These are phyloP conservation scores for Zeugodacus cucurbitae DNA, from an alignment of 1,140 invertebrate genomes.

Conservation along the genomic window DNA sequence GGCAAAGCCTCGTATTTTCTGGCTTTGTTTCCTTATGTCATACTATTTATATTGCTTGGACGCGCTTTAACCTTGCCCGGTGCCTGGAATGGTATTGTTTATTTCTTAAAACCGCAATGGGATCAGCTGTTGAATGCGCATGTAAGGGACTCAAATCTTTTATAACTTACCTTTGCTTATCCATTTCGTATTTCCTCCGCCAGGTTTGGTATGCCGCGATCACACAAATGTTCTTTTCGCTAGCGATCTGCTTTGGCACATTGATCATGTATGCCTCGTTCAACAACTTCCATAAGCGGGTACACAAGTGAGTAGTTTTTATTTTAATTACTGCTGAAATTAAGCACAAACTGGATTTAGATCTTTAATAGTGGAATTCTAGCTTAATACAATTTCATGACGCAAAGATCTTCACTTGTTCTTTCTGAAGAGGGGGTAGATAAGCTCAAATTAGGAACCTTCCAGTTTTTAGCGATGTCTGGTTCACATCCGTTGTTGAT, in stretches of 20 bases:
- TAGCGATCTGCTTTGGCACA: conserved; percentile 83
- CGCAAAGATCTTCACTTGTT: no score
- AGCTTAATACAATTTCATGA: no score
- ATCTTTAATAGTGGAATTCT: no score
- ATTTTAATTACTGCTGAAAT: not conserved
- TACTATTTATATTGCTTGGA: conserved; percentile 75
- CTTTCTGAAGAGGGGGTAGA: no score
- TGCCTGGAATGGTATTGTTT: conserved; percentile 79
- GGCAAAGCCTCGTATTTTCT: conserved; percentile 78
- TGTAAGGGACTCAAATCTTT: conserved; percentile 33
- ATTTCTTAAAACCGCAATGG: conserved; percentile 80
- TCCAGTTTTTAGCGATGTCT: no score
- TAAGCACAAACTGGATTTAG: no score
- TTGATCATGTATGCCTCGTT: conserved; percentile 86
- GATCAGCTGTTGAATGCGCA: conserved; percentile 73
- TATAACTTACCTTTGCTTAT: not conserved
- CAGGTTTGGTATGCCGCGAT: conserved; percentile 87
- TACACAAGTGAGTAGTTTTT: conserved; percentile 75
- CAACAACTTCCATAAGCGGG: conserved; percentile 82
- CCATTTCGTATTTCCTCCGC: conserved; percentile 47
- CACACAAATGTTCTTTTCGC: conserved; percentile 86
- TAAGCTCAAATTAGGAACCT: no score
- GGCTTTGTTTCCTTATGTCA: conserved; percentile 80
- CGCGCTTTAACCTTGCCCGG: conserved; percentile 79
- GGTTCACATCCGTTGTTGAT: no score